Evolutionary conservation across 1,140 invertebrate species (phyloP), one percentile per base, ranked within the genome.

Genomic region (Pseudomyrmex concolor): DNA sequence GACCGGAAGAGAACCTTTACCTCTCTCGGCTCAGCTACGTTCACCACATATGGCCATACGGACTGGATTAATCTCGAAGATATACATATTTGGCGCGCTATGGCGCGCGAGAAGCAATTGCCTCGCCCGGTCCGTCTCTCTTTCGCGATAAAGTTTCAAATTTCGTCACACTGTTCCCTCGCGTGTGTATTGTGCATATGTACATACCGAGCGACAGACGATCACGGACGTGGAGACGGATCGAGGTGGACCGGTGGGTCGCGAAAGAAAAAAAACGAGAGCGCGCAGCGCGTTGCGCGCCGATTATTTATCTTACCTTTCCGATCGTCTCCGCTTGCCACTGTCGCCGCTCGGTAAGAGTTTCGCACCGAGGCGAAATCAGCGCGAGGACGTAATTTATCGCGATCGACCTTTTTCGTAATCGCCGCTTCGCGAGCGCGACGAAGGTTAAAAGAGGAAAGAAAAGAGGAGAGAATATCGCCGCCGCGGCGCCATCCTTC

Each of bases 71-170:
- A 80, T 80, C 66, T 48, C 76, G 15, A 25, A 71, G 66, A 80
- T 80, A 80, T 71, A 80, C 76, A 80, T 80, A 80, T 80, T 80
- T 80, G 76, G 76, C 76, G 66, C 19, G 76, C 34, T 34, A 34
- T 34, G 34, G 34, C 34, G 45, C 34, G 19, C 57, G 60, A 7
- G 59, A 45, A 17, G 48, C 64, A 51, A 34, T 57, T n/a, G 74
- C 48, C 60, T 60, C 19, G 22, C n/a, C 22, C 25, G 45, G 43
- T 59, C 62, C 22, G 34, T 51, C 51, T 78, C 64, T 57, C 25
- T 34, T 70, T 48, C 43, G 5, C 64, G 19, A 54, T 66, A 48
- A 80, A 66, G 54, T 80, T 71, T 80, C 66, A 60, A 80, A 80
- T 80, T 80, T 80, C 76, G 66, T 80, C 76, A 80, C 43, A 54